Conservation (phyloP, 1,140 invertebrate species). For the Andrena cerasifolii region DNA sequence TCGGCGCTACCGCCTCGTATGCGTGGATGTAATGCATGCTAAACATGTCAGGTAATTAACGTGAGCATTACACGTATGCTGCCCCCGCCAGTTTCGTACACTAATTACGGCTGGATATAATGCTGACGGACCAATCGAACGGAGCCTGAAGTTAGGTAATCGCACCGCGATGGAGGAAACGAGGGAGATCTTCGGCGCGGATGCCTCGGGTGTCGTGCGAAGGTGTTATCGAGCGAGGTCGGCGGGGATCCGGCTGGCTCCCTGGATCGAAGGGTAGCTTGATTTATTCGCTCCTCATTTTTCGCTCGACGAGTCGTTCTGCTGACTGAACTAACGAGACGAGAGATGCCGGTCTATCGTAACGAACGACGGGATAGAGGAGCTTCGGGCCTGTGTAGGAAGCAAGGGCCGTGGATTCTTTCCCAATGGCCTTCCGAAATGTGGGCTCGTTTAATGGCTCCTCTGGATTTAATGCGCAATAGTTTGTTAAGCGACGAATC, state of each 20-base stretch:
- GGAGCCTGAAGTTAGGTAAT: constrained; percentile 39
- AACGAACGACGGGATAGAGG: neutral
- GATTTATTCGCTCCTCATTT: constrained; percentile 2
- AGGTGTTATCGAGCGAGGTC: neutral
- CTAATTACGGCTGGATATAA: constrained; percentile 55
- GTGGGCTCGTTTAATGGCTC: constrained; percentile 46
- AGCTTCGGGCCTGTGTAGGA: neutral
- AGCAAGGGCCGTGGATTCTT: neutral
- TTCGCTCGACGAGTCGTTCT: neutral
- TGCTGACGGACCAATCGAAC: constrained; percentile 36
- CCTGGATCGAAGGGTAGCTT: constrained; percentile 3
- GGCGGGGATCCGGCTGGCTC: neutral
- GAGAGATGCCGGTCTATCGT: neutral
- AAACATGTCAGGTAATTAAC: constrained; percentile 71
- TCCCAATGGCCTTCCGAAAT: constrained; percentile 29
- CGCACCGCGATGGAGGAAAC: constrained; percentile 2
- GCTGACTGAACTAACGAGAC: constrained; percentile 4
- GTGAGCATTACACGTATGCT: constrained; percentile 62
- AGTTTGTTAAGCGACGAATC: constrained; percentile 58
- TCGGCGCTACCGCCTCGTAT: constrained; percentile 35
- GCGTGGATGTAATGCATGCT: constrained; percentile 69
- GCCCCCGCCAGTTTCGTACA: constrained; percentile 39
- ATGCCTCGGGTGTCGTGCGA: neutral
- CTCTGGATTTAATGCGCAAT: constrained; percentile 51
- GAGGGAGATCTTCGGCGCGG: neutral